Evolutionary conservation across 2,113 vertebrate genomes (phyloP).

Genomic region (Psephotus haematonotus): DNA sequence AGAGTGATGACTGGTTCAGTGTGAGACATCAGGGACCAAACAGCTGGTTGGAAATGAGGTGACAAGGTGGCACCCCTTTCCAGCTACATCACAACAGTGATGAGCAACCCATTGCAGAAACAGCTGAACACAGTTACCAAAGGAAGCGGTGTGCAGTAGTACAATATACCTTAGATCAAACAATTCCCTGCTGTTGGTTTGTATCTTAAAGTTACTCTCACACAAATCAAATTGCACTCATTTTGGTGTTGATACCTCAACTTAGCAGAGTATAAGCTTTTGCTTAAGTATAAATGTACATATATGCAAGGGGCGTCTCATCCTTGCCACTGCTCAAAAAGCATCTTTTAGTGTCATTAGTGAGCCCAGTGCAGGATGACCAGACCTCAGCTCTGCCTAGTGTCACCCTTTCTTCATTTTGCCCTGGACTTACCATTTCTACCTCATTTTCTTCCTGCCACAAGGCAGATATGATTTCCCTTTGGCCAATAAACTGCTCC

Average conservation of each 20-base stretch:
- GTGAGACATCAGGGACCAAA: background rate
- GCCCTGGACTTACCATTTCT: background rate
- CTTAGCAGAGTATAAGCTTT: background rate
- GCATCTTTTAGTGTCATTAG: background rate
- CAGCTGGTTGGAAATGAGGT: background rate
- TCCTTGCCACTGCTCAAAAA: background rate
- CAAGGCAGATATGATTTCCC: background rate
- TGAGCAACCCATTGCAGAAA: background rate
- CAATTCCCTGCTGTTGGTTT: background rate
- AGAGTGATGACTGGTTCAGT: background rate
- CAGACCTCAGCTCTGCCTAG: background rate
- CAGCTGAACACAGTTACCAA: rapidly evolving
- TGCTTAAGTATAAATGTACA: rapidly evolving
- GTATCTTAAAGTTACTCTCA: background rate
- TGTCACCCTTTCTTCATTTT: background rate
- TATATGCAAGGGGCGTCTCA: background rate
- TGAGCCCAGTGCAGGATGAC: background rate
- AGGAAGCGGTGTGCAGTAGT: background rate
- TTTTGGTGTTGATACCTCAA: background rate
- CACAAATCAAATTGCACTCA: background rate
- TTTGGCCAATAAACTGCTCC: background rate
- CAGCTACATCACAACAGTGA: background rate
- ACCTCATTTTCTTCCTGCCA: background rate
- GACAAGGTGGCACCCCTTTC: background rate
- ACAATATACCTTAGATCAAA: background rate